Percentiles rank a stretch among this genome's conserved stretches.
These are phyloP conservation scores for Lymantria monacha DNA, from an alignment of 2,888 invertebrate genomes.

Conservation along the genomic window DNA sequence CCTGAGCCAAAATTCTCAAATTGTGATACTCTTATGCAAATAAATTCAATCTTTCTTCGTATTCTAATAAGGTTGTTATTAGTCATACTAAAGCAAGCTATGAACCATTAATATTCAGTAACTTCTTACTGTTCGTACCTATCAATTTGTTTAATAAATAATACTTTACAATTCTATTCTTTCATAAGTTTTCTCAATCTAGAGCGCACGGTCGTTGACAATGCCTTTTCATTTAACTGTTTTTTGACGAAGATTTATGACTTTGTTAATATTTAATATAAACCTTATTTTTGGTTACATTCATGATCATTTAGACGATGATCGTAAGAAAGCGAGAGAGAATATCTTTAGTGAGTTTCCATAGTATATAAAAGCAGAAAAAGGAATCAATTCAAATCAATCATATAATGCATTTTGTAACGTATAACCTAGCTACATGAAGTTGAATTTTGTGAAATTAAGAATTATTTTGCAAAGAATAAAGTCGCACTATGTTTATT, in stretches of 20 bases:
- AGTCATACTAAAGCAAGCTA: constrained; percentile 17
- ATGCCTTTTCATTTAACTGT: constrained; percentile 12
- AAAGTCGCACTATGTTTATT: too few species aligned
- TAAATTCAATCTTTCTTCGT: constrained; percentile 39
- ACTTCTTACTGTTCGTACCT: constrained; percentile 44
- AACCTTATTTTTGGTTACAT: too few species aligned
- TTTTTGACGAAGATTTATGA: constrained; percentile 4
- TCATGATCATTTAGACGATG: too few species aligned
- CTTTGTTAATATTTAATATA: not conserved
- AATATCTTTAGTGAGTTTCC: too few species aligned
- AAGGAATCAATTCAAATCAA: too few species aligned
- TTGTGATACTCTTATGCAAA: constrained; percentile 32
- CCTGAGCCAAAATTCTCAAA: constrained; percentile 36
- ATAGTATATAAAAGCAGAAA: too few species aligned
- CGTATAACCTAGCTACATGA: too few species aligned
- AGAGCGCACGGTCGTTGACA: constrained; percentile 10
- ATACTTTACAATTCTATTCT: constrained; percentile 35
- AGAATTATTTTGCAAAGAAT: too few species aligned
- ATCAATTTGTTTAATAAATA: constrained; percentile 49
- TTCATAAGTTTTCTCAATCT: constrained; percentile 23
- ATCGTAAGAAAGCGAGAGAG: too few species aligned
- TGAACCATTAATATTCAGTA: constrained; percentile 46
- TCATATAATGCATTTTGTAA: too few species aligned
- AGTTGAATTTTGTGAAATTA: too few species aligned
- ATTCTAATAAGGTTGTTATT: constrained; percentile 35